Evolutionary conservation across 2,113 vertebrate genomes (phyloP), one percentile per base, ranked within the genome.

Genomic region (Psephotus haematonotus): DNA sequence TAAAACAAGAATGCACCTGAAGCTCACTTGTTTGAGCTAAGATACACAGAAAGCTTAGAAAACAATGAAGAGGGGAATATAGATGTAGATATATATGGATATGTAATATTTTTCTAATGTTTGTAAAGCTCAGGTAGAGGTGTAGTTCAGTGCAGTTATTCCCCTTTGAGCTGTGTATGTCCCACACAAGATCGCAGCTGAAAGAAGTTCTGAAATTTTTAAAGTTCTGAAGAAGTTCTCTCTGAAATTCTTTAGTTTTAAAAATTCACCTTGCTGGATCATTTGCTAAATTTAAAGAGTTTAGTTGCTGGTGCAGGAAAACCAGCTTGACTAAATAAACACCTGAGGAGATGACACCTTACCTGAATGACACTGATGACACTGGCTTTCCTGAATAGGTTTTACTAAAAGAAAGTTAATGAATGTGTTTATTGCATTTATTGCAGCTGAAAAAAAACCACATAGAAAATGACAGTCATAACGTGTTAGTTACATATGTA

Each of bases 361-460:
- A 23, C 57, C 57, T 59, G 57, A 59, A 23, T 59, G 57, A 24
- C 57, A 10, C 57, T 59, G 55, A n/a, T n/a, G 55, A n/a, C 57
- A 35, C 60, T 72, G 86, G 46, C 55, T 87, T 96, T 71, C 41
- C 55, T 64, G 41, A 39, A 27, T 37, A 41, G 14, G n/a, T 76
- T 97, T 88, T 87, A 50, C 28, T 77, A 41, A 88, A 74, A 85
- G 39, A 63, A 87, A 90, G 62, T 79, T 44, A 74, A 67, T 94
- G 18, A 65, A 3, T 52, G 29, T 50, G 31, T 78, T 92, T 65
- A 43, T 55, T 63, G 44, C 47, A 13, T 82, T 72, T 72, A 44
- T 71, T 88, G 75, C 17, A 82, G 15, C 59, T 69, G 57, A 67
- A 57, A 11, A 86, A 84, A 41, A 43, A 75, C 11, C 37, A 19